Evolutionary conservation across 2,797 vertebrate genomes (phyloP), one percentile per base, ranked within the genome.

Genomic region (Crenichthys baileyi): DNA sequence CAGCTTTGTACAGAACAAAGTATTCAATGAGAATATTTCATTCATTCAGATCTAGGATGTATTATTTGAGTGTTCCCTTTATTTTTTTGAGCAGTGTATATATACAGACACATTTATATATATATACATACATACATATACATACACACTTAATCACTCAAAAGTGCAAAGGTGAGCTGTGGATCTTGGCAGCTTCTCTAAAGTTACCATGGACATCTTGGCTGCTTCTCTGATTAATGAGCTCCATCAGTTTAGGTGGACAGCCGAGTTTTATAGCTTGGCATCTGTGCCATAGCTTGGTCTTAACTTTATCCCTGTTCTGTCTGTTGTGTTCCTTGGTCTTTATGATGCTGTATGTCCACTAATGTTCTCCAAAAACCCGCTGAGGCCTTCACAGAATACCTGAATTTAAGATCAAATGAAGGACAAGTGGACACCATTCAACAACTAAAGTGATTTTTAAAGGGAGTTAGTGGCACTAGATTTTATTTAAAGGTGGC

Each of bases 231-330:
- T 2, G 78, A 87, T 77, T 55, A 75, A 74, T 39, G 44, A 67
- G 77, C 85, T 89, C 79, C 75, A 82, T 89, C 88, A 84, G 67
- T 70, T 48, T 41, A 68, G 39, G 39, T 53, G 51, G 51, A 53
- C 16, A 7, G 16, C 9, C 39, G 7, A 2, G 2, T 44, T 31
- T 41, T 15, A n/a, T 44, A 68, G 65, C 11, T 31, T 6, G 39
- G 20, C 39, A 68, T 0, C 39, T 44, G 22, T 44, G 39, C 12
- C 6, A 20, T 44, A 15, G 22, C 39, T 68, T n/a, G 0, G 39
- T n/a, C 20, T 44, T 41, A 6, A 5, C 24, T 46, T 16, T 4
- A 24, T 46, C 41, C 41, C 24, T 3, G 12, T 5, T 41, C 67
- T 46, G 15, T n/a, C 41, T 70, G 67, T 22, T 46, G 65, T 44